phyloP scores from a whole-genome alignment of 2,888 invertebrate genomes.

The Hypsopygia costalis region DNA sequence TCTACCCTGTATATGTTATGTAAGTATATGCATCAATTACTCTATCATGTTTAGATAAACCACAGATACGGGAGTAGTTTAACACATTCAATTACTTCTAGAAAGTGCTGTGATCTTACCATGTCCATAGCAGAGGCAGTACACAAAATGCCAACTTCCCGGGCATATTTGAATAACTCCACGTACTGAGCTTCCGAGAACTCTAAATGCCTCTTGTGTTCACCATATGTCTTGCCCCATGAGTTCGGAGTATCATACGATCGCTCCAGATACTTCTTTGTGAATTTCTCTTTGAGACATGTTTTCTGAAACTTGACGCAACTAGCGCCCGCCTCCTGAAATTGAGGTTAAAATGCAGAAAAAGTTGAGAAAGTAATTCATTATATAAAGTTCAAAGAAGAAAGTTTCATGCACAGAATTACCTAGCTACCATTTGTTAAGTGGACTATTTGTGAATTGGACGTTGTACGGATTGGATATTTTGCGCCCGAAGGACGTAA shows the following conservation, averaged over 20 bases:
- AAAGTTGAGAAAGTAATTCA: not conserved
- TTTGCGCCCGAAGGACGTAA: too few species aligned
- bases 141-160: constrained; percentile 83
- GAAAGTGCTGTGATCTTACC: too few species aligned
- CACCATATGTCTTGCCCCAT: constrained; percentile 90
- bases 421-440: too few species aligned
- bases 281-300: constrained; percentile 86
- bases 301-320: constrained; percentile 94
- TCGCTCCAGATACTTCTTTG: constrained; percentile 81
- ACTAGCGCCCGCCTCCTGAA: constrained; percentile 86
- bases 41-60: too few species aligned
- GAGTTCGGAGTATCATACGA: constrained; percentile 84
- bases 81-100: too few species aligned
- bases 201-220: constrained; percentile 87
- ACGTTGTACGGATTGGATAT: too few species aligned
- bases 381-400: too few species aligned
- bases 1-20: too few species aligned
- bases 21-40: too few species aligned
- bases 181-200: constrained; percentile 84
- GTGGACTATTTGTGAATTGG: too few species aligned
- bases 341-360: constrained; percentile 22
- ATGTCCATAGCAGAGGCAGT: constrained; percentile 92
- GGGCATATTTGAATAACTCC: constrained; percentile 83
- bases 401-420: too few species aligned
- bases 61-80: too few species aligned